phyloP scores from a whole-genome alignment of 2,113 vertebrate species.

The Mormyrus lacerda region DNA sequence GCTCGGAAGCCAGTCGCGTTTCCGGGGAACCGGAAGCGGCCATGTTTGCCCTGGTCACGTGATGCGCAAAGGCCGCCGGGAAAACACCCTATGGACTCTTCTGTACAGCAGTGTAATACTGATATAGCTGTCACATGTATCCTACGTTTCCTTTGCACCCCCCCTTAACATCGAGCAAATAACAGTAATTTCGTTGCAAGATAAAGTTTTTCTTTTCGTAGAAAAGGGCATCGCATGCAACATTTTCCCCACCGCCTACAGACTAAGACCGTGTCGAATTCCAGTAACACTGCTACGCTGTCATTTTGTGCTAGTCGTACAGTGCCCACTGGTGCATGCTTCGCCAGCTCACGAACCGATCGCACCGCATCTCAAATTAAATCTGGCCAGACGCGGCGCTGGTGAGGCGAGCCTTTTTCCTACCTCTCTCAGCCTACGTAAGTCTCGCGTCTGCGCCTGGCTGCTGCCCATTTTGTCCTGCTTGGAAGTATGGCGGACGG shows the following conservation, averaged over 20 bases:
- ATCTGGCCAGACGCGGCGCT: background rate
- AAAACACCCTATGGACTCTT: background rate
- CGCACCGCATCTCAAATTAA: background rate
- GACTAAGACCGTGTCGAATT: background rate
- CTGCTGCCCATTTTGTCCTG: background rate
- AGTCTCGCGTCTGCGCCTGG: constrained; percentile 35
- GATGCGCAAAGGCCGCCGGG: background rate
- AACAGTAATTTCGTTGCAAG: background rate
- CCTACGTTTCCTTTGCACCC: background rate
- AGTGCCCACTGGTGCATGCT: background rate
- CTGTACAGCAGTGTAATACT: background rate
- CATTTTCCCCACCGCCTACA: background rate
- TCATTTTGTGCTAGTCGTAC: background rate
- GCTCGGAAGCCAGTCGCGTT: background rate
- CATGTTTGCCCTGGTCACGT: constrained; percentile 19
- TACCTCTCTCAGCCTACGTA: background rate
- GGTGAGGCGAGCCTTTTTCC: background rate
- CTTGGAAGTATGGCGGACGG: constrained; percentile 54
- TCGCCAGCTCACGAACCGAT: background rate
- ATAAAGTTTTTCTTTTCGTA: background rate
- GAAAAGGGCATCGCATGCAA: background rate
- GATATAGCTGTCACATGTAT: background rate
- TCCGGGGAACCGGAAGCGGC: background rate
- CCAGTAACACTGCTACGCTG: background rate
- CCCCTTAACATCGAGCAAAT: background rate